Evolutionary conservation across 1,140 invertebrate species (phyloP).

Genomic region (Aporrectodea caliginosa): DNA sequence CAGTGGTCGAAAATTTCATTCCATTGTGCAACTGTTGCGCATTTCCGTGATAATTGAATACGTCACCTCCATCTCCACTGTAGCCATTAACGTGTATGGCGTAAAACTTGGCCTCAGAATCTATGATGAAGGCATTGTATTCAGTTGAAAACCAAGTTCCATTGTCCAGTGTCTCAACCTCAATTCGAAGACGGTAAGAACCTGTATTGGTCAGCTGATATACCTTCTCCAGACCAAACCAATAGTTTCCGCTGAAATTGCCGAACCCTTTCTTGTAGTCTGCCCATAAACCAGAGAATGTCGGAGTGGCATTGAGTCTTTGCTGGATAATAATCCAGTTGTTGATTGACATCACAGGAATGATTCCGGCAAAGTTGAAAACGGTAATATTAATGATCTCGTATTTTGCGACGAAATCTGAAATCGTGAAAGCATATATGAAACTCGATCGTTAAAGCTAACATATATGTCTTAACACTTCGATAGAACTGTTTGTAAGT

Average conservation of each 20-base stretch:
- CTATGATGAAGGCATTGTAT: background rate
- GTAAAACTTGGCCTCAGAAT: background rate
- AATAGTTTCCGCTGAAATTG: slow-evolving; percentile 10
- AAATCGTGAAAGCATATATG: no score
- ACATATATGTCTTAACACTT: no score
- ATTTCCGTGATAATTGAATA: background rate
- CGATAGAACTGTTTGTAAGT: no score
- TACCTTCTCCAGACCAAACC: slow-evolving; percentile 22
- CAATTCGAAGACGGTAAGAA: background rate
- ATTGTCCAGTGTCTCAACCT: background rate
- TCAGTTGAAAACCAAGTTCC: background rate
- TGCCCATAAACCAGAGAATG: slow-evolving; percentile 24
- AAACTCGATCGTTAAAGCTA: no score
- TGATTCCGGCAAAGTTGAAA: background rate
- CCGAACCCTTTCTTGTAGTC: slow-evolving; percentile 30
- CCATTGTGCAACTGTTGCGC: background rate
- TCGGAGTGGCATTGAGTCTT: slow-evolving; percentile 5
- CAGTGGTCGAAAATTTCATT: background rate
- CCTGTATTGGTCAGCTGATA: slow-evolving; percentile 6
- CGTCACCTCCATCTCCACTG: slow-evolving; percentile 1
- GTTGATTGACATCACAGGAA: slow-evolving; percentile 2
- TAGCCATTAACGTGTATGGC: slow-evolving; percentile 2
- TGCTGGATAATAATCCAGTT: slow-evolving; percentile 28
- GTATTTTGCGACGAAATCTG: background rate
- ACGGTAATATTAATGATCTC: background rate